phyloP scores from a whole-genome alignment of 2,888 invertebrate species.

The Zele albiditarsus region DNA sequence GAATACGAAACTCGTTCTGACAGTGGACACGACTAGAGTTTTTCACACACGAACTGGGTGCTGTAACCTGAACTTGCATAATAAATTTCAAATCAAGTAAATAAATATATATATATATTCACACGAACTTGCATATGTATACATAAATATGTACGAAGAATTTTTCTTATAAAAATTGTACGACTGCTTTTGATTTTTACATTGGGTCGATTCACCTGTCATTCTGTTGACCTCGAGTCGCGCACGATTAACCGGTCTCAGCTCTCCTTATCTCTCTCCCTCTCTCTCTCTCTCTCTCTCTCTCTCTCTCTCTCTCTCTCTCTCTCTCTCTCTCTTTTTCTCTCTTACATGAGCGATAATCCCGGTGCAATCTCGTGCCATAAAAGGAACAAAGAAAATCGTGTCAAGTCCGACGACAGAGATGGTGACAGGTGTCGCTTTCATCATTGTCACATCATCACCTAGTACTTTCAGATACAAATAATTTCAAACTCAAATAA shows the following conservation, averaged over 20 bases:
- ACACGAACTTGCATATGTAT: not conserved
- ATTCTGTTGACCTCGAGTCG: conserved; percentile 36
- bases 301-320: not conserved
- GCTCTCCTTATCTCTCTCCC: not conserved
- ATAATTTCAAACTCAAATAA: not conserved
- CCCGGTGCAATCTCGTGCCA: conserved; percentile 55
- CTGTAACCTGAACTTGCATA: conserved; percentile 7
- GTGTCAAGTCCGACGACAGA: conserved; percentile 59
- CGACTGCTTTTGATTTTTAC: conserved; percentile 18
- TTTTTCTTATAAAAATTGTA: conserved; percentile 10
- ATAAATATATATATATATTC: not conserved
- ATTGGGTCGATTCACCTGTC: conserved; percentile 33
- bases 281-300: not conserved
- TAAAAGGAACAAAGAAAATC: conserved; percentile 62
- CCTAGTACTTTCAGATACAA: not conserved
- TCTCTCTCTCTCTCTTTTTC: conserved; percentile 4
- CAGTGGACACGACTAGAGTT: not conserved
- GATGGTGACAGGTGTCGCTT: conserved; percentile 27
- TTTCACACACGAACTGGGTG: not conserved
- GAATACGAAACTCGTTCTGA: conserved; percentile 14
- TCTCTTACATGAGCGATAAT: conserved; percentile 49
- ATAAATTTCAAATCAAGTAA: conserved; percentile 10
- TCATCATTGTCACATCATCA: conserved; percentile 20
- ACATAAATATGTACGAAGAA: not conserved
- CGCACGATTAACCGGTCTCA: conserved; percentile 46